Conservation (phyloP, 2,797 vertebrate species). For the Gadopsis marmoratus region DNA sequence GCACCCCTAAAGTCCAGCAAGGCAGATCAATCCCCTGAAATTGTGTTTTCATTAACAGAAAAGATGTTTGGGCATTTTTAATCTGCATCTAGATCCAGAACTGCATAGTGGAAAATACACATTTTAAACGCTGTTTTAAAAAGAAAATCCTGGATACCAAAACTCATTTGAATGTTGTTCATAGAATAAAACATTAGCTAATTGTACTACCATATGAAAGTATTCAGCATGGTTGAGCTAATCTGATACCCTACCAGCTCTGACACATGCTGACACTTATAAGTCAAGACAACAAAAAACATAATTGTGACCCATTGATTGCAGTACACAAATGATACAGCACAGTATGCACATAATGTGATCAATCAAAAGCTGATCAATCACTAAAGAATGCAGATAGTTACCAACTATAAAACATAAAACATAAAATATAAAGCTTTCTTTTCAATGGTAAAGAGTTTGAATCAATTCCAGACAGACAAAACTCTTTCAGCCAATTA, state of each 20-base stretch:
- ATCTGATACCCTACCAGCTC: background rate
- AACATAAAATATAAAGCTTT: background rate
- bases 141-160: background rate
- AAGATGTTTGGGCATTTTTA: no score
- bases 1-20: no score
- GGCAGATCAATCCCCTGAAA: no score
- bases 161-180: background rate
- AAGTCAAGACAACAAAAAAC: background rate
- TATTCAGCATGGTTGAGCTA: background rate
- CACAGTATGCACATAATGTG: background rate
- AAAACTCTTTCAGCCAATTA: slow-evolving; percentile 25
- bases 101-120: background rate
- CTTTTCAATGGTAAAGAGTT: background rate
- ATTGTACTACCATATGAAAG: background rate
- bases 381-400: background rate
- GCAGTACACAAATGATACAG: background rate
- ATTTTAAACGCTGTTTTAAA: no score
- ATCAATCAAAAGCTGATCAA: background rate
- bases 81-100: background rate
- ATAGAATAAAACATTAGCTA: background rate
- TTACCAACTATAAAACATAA: background rate
- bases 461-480: background rate
- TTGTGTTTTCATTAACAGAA: no score
- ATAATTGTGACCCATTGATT: background rate
- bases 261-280: background rate